Evolutionary conservation across 2,113 vertebrate species (phyloP).

Genomic region (Mustela nigripes): DNA sequence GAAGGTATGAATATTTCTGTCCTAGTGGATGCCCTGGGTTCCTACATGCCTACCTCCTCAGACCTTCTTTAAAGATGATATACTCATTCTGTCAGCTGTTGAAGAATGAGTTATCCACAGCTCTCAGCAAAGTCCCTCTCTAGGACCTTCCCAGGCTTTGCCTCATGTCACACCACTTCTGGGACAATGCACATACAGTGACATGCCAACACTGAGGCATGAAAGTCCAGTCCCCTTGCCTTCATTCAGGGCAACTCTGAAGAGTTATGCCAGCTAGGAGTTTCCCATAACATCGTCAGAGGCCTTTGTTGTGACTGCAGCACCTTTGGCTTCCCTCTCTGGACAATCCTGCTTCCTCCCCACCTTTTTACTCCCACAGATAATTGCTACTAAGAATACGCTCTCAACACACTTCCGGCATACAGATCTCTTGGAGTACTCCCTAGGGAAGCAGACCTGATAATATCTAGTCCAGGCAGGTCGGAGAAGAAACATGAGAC

Average conservation of each 20-base stretch:
- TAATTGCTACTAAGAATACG: neutral
- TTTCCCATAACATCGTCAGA: neutral
- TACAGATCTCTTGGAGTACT: neutral
- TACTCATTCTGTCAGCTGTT: neutral
- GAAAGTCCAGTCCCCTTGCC: neutral
- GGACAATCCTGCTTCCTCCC: neutral
- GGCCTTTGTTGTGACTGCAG: neutral
- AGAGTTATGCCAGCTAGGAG: neutral
- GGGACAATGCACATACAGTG: neutral
- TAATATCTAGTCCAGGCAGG: neutral
- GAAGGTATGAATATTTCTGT: neutral
- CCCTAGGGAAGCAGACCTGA: neutral
- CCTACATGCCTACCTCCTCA: neutral
- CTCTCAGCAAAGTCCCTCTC: neutral
- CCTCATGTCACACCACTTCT: neutral
- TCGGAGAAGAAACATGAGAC: neutral
- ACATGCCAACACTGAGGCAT: neutral
- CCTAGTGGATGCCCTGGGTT: neutral
- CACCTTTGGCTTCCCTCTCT: neutral
- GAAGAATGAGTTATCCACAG: neutral
- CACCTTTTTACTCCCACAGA: neutral
- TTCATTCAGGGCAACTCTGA: neutral
- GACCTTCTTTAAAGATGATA: neutral
- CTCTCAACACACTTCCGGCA: neutral
- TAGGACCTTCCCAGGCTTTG: neutral